Percentiles rank a stretch among this genome's conserved stretches.
Evolutionary conservation across 2,797 vertebrate genomes (phyloP).

Genomic region (Etheostoma nigrum): DNA sequence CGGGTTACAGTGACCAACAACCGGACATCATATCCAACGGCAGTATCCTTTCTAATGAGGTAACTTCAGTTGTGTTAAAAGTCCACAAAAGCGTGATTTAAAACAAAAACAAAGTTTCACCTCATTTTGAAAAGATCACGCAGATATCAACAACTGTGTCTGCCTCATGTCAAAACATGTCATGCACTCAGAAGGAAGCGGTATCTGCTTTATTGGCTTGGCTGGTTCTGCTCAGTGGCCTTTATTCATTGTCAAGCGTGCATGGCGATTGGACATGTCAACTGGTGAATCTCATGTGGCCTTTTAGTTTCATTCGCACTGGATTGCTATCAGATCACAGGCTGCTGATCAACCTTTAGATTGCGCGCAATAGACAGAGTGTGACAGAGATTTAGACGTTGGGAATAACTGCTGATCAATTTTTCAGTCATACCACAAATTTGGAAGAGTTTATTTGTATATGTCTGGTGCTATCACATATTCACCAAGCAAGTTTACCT

Average conservation of each 20-base stretch:
- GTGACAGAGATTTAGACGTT: background rate
- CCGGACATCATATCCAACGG: conserved; percentile 99
- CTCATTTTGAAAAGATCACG: background rate
- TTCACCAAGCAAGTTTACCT: too few relatives aligned
- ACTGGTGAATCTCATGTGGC: conserved; percentile 51
- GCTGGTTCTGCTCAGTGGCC: conserved; percentile 45
- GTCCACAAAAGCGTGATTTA: background rate
- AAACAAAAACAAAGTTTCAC: conserved; percentile 19
- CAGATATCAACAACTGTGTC: conserved; percentile 27
- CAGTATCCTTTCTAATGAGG: conserved; percentile 96
- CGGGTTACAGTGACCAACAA: conserved; percentile 95
- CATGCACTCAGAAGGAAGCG: conserved; percentile 29
- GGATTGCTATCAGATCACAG: conserved; percentile 25
- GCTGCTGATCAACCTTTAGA: background rate
- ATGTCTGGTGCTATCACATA: background rate
- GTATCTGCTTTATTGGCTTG: conserved; percentile 43
- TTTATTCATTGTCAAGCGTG: conserved; percentile 53
- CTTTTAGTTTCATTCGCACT: conserved; percentile 35
- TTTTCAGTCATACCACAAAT: background rate
- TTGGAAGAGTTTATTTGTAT: background rate
- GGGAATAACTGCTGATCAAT: background rate
- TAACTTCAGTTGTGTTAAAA: conserved; percentile 62
- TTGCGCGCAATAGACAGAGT: background rate
- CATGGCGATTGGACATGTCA: conserved; percentile 51
- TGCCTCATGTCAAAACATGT: conserved; percentile 23